These are phyloP conservation scores for Aelia acuminata DNA, from an alignment of 2,888 invertebrate genomes.

Conservation along the genomic window DNA sequence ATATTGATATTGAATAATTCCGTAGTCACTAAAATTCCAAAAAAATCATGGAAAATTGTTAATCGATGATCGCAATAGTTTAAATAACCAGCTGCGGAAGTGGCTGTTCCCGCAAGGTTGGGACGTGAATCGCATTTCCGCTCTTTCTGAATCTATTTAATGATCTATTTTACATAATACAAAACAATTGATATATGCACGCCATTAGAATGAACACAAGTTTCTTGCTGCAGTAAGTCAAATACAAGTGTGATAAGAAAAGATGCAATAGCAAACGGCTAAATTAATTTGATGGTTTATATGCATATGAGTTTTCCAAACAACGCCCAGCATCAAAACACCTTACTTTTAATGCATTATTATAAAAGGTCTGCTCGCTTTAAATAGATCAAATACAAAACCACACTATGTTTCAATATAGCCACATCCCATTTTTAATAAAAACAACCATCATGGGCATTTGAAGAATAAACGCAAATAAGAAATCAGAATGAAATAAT, in stretches of 20 bases:
- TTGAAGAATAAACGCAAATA: too few species aligned
- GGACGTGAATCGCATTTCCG: slow-evolving; percentile 19
- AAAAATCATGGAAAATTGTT: neutral
- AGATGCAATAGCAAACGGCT: too few species aligned
- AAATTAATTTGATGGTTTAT: too few species aligned
- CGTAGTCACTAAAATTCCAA: neutral
- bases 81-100: neutral
- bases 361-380: too few species aligned
- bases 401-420: too few species aligned
- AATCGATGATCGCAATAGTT: neutral
- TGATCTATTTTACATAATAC: slow-evolving; percentile 10
- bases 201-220: neutral
- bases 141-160: neutral
- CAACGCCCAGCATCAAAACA: too few species aligned
- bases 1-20: neutral
- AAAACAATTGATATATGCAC: neutral
- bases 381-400: too few species aligned
- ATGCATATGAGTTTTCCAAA: too few species aligned
- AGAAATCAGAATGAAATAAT: too few species aligned
- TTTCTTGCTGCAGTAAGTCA: neutral
- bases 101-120: neutral
- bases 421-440: too few species aligned
- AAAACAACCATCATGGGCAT: too few species aligned
- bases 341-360: too few species aligned
- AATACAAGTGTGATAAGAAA: neutral